Conservation (phyloP, 2,888 invertebrate species). For the Harpalus rufipes region DNA sequence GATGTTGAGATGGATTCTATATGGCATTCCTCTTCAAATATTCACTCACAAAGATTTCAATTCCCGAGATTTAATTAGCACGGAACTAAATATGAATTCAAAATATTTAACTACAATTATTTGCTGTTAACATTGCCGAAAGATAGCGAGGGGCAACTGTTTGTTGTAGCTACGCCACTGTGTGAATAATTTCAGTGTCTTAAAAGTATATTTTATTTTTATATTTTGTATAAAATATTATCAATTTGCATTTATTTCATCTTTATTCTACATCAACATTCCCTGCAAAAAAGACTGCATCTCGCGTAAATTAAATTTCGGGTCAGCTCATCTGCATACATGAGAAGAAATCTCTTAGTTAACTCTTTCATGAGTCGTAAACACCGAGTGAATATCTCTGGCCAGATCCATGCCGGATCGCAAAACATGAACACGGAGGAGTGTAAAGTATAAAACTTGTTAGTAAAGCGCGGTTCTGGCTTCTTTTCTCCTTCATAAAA, state of each 20-base stretch:
- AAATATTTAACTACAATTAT: background rate
- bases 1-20: background rate
- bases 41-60: background rate
- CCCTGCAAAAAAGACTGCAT: background rate
- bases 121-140: background rate
- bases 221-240: background rate
- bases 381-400: background rate
- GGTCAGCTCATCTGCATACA: constrained; percentile 13
- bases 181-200: too few species aligned
- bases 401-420: constrained; percentile 4
- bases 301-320: background rate
- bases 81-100: background rate
- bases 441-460: constrained; percentile 56
- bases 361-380: constrained; percentile 45
- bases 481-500: constrained; percentile 61
- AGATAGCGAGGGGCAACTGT: too few species aligned
- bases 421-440: constrained; percentile 4
- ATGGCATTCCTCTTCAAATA: background rate
- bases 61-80: background rate
- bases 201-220: background rate
- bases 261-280: background rate
- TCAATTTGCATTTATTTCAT: background rate
- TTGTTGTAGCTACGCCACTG: too few species aligned
- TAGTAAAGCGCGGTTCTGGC: constrained; percentile 36
- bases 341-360: constrained; percentile 34